A percentile compares a stretch with the other conserved stretches of the same genome.
Conservation (phyloP, 2,888 invertebrate species). For the Epinotia demarniana region DNA sequence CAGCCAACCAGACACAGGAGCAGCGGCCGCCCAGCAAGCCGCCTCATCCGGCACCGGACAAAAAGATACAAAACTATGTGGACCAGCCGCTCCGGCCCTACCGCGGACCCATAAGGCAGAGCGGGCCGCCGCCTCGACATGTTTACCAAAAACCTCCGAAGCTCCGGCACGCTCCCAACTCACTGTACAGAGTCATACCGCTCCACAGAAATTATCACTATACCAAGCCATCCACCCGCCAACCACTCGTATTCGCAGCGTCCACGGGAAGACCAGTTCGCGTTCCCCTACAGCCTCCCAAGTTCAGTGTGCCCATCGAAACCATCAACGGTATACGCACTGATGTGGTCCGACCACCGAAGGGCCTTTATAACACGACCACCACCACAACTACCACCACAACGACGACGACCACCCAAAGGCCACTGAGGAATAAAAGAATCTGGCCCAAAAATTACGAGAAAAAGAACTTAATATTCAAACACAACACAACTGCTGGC, state of each 20-base stretch:
- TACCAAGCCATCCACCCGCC: slow-evolving; percentile 54
- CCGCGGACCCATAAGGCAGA: slow-evolving; percentile 58
- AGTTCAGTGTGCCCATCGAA: slow-evolving; percentile 72
- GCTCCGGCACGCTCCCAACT: slow-evolving; percentile 61
- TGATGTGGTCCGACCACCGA: slow-evolving; percentile 72
- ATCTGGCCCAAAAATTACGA: slow-evolving; percentile 77
- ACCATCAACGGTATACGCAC: slow-evolving; percentile 73
- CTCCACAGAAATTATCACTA: slow-evolving; percentile 59
- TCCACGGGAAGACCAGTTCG: slow-evolving; percentile 62
- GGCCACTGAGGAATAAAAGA: slow-evolving; percentile 73
- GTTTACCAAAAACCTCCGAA: slow-evolving; percentile 63
- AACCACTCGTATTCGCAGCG: slow-evolving; percentile 62
- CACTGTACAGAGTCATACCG: slow-evolving; percentile 71
- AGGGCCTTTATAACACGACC: slow-evolving; percentile 53
- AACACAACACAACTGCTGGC: slow-evolving; percentile 53
- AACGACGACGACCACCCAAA: slow-evolving; percentile 69
- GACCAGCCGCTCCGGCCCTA: slow-evolving; percentile 62
- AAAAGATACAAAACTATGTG: slow-evolving; percentile 57
- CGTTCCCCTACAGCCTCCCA: slow-evolving; percentile 56
- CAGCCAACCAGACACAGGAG: slow-evolving; percentile 61
- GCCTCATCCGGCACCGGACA: slow-evolving; percentile 62
- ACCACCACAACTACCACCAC: slow-evolving; percentile 58
- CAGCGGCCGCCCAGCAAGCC: slow-evolving; percentile 71
- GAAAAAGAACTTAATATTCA: slow-evolving; percentile 58
- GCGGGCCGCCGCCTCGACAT: slow-evolving; percentile 60